Evolutionary conservation across 1,140 invertebrate species (phyloP).

Genomic region (Drosophila baimaii): DNA sequence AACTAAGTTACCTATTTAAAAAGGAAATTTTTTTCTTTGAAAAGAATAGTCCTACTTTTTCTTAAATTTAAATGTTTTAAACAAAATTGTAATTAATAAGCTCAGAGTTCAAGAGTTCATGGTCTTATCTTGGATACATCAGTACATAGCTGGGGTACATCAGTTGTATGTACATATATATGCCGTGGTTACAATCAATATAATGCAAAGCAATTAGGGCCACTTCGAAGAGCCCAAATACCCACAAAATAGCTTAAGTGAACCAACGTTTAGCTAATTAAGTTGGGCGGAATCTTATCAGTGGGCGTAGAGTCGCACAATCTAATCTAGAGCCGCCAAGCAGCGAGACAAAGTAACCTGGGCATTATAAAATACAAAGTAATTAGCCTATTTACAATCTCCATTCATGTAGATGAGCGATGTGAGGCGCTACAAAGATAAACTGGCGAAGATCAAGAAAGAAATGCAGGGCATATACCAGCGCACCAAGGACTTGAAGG

Average conservation of each 20-base stretch:
- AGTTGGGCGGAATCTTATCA: constrained; percentile 33
- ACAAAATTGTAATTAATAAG: neutral
- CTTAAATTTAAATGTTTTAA: neutral
- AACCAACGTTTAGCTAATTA: constrained; percentile 13
- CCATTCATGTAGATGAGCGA: constrained; percentile 66
- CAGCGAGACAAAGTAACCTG: constrained; percentile 17
- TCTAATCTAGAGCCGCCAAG: constrained; percentile 35
- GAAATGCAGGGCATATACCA: constrained; percentile 82
- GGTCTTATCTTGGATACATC: neutral
- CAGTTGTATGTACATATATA: neutral
- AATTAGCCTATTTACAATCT: constrained; percentile 15
- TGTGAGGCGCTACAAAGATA: constrained; percentile 76
- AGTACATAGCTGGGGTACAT: neutral
- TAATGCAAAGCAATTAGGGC: constrained; percentile 8
- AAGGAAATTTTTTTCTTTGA: no score
- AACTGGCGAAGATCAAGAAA: constrained; percentile 75
- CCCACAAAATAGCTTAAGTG: neutral
- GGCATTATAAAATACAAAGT: constrained; percentile 19
- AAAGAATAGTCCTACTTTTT: no score
- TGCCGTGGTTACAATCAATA: constrained; percentile 9
- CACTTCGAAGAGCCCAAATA: constrained; percentile 28
- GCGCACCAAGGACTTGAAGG: constrained; percentile 79
- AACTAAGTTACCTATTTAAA: no score
- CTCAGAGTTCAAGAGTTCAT: neutral
- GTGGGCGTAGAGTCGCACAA: constrained; percentile 1